A percentile compares a stretch with the other conserved stretches of the same genome.
Conservation (phyloP, 2,888 invertebrate species). For the Chaetogeoica ovagalla region DNA sequence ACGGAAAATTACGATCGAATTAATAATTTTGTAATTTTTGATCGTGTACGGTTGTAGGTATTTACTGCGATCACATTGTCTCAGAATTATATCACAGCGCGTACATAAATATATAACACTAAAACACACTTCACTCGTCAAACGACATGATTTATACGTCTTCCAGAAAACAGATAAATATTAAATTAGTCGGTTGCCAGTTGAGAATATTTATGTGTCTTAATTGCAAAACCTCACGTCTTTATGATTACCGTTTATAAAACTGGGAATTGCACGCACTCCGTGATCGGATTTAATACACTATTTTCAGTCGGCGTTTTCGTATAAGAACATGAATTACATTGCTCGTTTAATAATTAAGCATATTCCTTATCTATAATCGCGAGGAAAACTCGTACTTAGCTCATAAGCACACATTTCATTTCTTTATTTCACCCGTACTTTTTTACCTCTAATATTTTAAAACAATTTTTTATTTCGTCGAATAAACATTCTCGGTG, state of each 20-base stretch:
- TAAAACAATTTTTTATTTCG: neutral
- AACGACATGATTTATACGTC: too few species aligned
- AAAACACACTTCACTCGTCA: neutral
- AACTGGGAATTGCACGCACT: neutral
- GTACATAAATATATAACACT: neutral
- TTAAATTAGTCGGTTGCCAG: neutral
- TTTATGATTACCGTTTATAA: neutral
- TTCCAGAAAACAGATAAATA: too few species aligned
- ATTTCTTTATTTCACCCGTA: neutral
- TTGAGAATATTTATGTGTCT: neutral
- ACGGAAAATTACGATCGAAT: too few species aligned
- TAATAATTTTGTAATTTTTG: too few species aligned
- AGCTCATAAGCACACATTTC: neutral
- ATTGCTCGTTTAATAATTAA: slow-evolving; percentile 10
- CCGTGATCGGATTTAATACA: neutral
- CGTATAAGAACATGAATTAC: neutral
- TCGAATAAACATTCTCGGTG: neutral
- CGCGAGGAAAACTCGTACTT: too few species aligned
- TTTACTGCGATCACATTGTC: too few species aligned
- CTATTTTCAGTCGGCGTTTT: neutral
- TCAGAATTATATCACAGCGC: too few species aligned
- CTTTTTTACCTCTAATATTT: neutral
- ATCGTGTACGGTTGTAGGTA: too few species aligned
- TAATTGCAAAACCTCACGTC: neutral
- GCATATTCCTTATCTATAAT: neutral